Percentiles rank a stretch among this genome's conserved stretches.
Evolutionary conservation across 1,140 invertebrate genomes (phyloP).

Genomic region (Hylaeus volcanicus): DNA sequence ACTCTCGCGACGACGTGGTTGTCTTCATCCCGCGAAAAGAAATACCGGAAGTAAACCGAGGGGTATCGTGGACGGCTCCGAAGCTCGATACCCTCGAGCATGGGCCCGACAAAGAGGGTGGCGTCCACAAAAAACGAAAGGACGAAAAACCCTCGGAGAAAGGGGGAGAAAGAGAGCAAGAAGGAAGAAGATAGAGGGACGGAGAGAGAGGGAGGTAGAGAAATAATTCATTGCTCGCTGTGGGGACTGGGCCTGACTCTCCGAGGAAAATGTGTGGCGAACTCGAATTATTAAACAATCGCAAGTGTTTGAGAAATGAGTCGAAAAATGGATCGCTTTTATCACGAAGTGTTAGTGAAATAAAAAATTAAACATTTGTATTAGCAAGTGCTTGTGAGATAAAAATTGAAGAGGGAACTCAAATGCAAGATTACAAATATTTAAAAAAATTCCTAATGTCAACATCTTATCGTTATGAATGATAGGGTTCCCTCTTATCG

Average conservation of each 20-base stretch:
- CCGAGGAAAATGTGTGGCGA: too few relatives aligned
- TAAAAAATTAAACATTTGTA: too few relatives aligned
- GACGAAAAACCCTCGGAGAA: not conserved
- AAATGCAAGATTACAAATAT: too few relatives aligned
- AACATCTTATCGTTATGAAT: too few relatives aligned
- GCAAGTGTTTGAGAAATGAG: too few relatives aligned
- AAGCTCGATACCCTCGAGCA: constrained; percentile 3
- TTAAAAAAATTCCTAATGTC: too few relatives aligned
- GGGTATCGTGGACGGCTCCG: not conserved
- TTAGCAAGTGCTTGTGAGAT: too few relatives aligned
- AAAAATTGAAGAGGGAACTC: too few relatives aligned
- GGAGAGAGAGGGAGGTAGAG: constrained; percentile 8
- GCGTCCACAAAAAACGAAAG: constrained; percentile 7
- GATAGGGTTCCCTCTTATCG: too few relatives aligned
- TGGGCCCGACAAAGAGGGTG: constrained; percentile 10
- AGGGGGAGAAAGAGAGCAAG: not conserved
- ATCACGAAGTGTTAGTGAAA: too few relatives aligned
- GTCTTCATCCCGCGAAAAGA: not conserved
- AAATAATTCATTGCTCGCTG: not conserved
- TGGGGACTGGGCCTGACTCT: too few relatives aligned
- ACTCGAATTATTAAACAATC: not conserved
- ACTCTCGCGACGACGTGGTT: not conserved
- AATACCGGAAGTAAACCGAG: constrained; percentile 42
- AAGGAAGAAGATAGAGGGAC: not conserved
- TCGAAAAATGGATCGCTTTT: too few relatives aligned